Base-by-base conservation (phyloP, 2,113 vertebrate genomes). In the Chlorodrepanis virens region DNA sequence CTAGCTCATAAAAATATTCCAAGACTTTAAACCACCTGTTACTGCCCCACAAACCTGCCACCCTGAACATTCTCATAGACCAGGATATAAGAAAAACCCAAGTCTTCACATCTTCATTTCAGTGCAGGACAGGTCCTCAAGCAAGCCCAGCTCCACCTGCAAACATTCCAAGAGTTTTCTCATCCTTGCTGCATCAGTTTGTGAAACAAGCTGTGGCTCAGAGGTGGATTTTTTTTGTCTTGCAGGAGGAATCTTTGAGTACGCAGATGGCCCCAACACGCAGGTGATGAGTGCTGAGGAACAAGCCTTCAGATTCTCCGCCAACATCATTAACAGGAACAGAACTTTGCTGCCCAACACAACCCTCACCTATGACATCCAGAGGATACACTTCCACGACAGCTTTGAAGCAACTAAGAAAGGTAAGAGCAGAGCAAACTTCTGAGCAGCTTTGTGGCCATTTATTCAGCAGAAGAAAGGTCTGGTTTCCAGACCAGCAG, bases 381-480 rank as follows among this genome's bases (percentile, higher is more conserved):
- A 99, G 98, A 98, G 99, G 98, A 99, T 99, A 97, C 99, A 99
- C 97, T 99, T 99, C 97, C 99, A 99, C 3, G 99, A 99, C 98
- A 99, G 99, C 97, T 99, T 99, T 91, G 99, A 99, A 97, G 99
- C 99, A 6, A 99, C 99, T 18, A 99, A 99, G 91, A 99, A 99
- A 99, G 99, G 99, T 99, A 96, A 98, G 98, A 97, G 50, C 63
- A 27, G 44, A 33, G 39, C 35, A 28, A 35, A 10, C 44, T 33
- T 47, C 57, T 37, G 37, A 29, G 68, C 77, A 25, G 74, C 57
- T 85, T 40, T 68, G 65, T 44, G 81, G 39, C 44, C 42, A 2
- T 54, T 78, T 27, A 14, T 37, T 31, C 74, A 39, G 52, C 0
- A 2, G 37, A 49, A 47, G 67, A 65, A 83, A 69, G 56, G 57